These are phyloP conservation scores for Rhopilema esculentum DNA, from an alignment of 30 jellyfish, hydroid and myxozoan species.

Conservation along the genomic window DNA sequence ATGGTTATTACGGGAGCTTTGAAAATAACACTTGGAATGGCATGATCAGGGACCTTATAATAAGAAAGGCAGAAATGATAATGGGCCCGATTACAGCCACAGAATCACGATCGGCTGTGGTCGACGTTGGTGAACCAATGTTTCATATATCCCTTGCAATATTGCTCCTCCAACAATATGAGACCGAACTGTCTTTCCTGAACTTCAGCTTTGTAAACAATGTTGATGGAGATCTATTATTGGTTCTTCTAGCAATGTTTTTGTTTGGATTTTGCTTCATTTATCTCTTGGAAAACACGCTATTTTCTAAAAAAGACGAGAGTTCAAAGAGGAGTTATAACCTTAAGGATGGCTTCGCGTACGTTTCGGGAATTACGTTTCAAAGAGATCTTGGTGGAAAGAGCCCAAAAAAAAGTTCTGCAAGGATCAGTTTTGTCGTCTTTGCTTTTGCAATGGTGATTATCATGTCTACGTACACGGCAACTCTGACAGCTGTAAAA, in stretches of 20 bases:
- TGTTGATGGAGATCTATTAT: conserved; percentile 9
- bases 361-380: conserved; percentile 70
- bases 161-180: not conserved
- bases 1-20: conserved; percentile 61
- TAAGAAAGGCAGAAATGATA: conserved; percentile 63
- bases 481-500: conserved; percentile 78
- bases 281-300: conserved; percentile 15
- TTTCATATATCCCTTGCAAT: conserved; percentile 41
- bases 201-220: conserved; percentile 59
- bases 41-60: conserved; percentile 63
- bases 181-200: conserved; percentile 31
- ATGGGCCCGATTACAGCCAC: conserved; percentile 66
- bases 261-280: conserved; percentile 31
- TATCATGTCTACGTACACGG: conserved; percentile 86
- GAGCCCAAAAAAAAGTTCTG: conserved; percentile 63
- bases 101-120: conserved; percentile 50
- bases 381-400: conserved; percentile 89
- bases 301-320: not conserved
- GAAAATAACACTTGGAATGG: conserved; percentile 75
- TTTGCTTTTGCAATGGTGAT: conserved; percentile 82
- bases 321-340: conserved; percentile 6
- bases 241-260: conserved; percentile 16
- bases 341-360: conserved; percentile 61
- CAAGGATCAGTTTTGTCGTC: conserved; percentile 70
- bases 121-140: conserved; percentile 65